Conservation (phyloP, 2,113 vertebrate species). For the Porphyrio hochstetteri region DNA sequence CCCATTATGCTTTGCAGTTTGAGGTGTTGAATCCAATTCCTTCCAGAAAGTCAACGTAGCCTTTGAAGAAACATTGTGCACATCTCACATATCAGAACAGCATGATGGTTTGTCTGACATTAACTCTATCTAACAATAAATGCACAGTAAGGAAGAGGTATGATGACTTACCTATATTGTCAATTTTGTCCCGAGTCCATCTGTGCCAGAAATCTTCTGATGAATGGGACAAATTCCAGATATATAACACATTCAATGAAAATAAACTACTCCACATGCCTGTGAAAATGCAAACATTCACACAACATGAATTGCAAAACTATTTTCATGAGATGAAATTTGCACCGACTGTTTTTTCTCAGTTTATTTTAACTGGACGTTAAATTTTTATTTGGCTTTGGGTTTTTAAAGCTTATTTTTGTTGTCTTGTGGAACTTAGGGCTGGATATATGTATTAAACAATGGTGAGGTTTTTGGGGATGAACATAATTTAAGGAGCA, state of each 20-base stretch:
- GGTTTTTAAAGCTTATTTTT: not conserved
- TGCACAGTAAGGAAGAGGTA: not conserved
- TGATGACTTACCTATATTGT: constrained; percentile 71
- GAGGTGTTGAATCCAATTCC: not conserved
- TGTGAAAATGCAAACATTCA: constrained; percentile 5
- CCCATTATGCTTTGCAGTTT: not conserved
- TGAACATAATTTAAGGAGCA: not conserved
- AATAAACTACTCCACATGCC: constrained; percentile 83
- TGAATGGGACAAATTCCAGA: constrained; percentile 75
- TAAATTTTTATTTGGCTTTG: not conserved
- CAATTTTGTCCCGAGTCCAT: constrained; percentile 72
- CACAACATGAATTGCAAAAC: not conserved
- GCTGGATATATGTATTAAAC: not conserved
- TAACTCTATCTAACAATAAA: not conserved
- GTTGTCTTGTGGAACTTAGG: not conserved
- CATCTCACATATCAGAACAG: not conserved
- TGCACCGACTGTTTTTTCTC: not conserved
- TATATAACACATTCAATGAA: constrained; percentile 79
- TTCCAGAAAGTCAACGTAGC: not conserved
- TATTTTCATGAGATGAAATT: not conserved
- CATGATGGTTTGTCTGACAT: not conserved
- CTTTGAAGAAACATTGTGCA: not conserved
- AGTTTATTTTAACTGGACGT: not conserved
- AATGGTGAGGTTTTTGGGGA: not conserved
- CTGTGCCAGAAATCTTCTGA: constrained; percentile 80